Percentiles rank a stretch among this genome's conserved stretches.
Evolutionary conservation across 2,797 vertebrate genomes (phyloP).

Genomic region (Phoebastria nigripes): DNA sequence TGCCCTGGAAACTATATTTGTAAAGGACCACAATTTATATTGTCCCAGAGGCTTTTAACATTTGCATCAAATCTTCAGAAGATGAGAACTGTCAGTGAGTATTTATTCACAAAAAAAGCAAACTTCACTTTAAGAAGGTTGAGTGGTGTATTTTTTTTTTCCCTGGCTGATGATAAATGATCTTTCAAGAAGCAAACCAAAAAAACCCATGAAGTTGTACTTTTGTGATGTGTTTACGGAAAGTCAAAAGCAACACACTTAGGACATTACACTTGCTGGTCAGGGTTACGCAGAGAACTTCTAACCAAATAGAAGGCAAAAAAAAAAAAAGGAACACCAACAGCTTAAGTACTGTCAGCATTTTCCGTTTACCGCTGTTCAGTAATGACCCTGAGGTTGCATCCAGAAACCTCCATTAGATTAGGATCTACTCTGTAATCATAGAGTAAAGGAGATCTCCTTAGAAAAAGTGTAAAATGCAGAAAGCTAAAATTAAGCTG

Average conservation of each 20-base stretch:
- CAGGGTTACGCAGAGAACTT: not conserved
- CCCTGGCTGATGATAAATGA: not conserved
- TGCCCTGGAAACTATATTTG: slow-evolving; percentile 41
- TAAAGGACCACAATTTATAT: slow-evolving; percentile 20
- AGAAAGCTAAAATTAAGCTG: not conserved
- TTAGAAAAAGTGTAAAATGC: not conserved
- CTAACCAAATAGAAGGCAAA: not conserved
- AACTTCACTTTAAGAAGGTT: not conserved
- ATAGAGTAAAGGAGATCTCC: not conserved
- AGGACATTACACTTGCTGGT: not conserved
- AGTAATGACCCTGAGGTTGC: not conserved
- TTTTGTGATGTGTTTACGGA: not conserved
- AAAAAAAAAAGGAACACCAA: not conserved
- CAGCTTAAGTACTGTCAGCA: not conserved
- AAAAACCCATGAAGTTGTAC: not conserved
- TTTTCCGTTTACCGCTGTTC: not conserved
- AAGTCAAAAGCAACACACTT: not conserved
- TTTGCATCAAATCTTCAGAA: slow-evolving; percentile 10
- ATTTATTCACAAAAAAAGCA: not conserved
- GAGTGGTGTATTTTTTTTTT: not conserved
- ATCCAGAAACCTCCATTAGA: not conserved
- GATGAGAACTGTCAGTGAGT: not conserved
- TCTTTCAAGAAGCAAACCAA: not conserved
- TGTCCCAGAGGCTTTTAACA: slow-evolving; percentile 7
- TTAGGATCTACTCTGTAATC: not conserved